Evolutionary conservation across 1,140 invertebrate genomes (phyloP).

Genomic region (Drosophila tsacasi): DNA sequence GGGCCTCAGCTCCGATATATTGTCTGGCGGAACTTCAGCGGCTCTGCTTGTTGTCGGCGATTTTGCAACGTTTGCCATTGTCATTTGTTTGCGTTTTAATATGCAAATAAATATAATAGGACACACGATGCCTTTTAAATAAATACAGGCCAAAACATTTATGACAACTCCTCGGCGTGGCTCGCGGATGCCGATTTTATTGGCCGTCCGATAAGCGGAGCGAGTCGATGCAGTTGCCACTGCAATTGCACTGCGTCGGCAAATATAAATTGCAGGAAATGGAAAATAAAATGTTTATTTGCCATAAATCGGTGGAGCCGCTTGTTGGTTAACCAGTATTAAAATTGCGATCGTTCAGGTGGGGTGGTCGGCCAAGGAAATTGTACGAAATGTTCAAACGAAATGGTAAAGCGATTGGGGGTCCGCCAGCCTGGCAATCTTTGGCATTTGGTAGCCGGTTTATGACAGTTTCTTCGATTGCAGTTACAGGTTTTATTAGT

Average conservation of each 20-base stretch:
- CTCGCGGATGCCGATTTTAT: conserved; percentile 22
- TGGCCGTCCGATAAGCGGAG: conserved; percentile 59
- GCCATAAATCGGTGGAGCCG: conserved; percentile 67
- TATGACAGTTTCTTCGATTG: conserved; percentile 39
- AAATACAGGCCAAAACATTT: conserved; percentile 68
- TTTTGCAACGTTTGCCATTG: conserved; percentile 42
- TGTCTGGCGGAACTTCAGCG: conserved; percentile 33
- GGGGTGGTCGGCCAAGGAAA: conserved; percentile 20
- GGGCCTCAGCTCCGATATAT: not conserved
- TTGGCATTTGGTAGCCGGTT: conserved; percentile 44
- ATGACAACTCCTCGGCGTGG: conserved; percentile 47
- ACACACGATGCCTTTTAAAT: conserved; percentile 60
- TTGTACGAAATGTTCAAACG: conserved; percentile 14
- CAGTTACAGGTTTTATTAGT: conserved; percentile 32
- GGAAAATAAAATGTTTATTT: conserved; percentile 77
- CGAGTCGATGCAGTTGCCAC: conserved; percentile 27
- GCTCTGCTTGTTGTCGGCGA: conserved; percentile 52
- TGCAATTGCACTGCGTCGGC: conserved; percentile 59
- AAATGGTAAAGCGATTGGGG: conserved; percentile 19
- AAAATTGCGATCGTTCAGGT: conserved; percentile 56
- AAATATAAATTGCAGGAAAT: conserved; percentile 77
- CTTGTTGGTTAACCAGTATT: conserved; percentile 50
- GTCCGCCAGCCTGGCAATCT: conserved; percentile 13
- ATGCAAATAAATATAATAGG: conserved; percentile 75
- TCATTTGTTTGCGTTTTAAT: conserved; percentile 73